Evolutionary conservation across 2,797 vertebrate species (phyloP).

Genomic region (Gambelia wislizenii): DNA sequence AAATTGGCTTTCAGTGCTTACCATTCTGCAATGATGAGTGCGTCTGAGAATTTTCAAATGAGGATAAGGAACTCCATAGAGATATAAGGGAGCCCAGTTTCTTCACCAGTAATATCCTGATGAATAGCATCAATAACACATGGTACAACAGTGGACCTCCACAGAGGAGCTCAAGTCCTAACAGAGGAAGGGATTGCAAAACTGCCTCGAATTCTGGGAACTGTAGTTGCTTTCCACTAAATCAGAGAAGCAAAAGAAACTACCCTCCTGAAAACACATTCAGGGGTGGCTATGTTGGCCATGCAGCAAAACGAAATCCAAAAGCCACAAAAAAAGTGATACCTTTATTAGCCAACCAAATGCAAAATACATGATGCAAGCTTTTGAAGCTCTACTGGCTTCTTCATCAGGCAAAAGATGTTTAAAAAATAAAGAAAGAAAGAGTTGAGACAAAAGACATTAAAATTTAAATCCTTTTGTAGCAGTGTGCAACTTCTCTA

Average conservation of each 20-base stretch:
- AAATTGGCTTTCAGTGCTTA: background rate
- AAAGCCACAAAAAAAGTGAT: no score
- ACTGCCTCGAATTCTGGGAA: background rate
- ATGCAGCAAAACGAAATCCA: no score
- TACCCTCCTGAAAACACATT: no score
- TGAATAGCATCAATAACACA: background rate
- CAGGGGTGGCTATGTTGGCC: no score
- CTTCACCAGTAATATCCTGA: background rate
- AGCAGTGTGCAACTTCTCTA: no score
- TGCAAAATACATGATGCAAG: no score
- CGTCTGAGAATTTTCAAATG: background rate
- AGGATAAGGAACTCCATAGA: background rate
- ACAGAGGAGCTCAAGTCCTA: background rate
- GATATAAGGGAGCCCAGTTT: background rate
- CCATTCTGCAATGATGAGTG: background rate
- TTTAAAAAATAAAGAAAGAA: no score
- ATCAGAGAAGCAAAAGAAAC: background rate
- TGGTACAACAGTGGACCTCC: background rate
- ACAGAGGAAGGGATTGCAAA: background rate
- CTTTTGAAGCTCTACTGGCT: no score
- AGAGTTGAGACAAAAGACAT: no score
- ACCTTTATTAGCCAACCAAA: no score
- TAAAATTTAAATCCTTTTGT: no score
- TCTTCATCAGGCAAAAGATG: no score
- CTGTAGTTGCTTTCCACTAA: background rate